These are phyloP conservation scores for Pemphigus obesinymphae DNA, from an alignment of 1,140 invertebrate species.

Conservation along the genomic window DNA sequence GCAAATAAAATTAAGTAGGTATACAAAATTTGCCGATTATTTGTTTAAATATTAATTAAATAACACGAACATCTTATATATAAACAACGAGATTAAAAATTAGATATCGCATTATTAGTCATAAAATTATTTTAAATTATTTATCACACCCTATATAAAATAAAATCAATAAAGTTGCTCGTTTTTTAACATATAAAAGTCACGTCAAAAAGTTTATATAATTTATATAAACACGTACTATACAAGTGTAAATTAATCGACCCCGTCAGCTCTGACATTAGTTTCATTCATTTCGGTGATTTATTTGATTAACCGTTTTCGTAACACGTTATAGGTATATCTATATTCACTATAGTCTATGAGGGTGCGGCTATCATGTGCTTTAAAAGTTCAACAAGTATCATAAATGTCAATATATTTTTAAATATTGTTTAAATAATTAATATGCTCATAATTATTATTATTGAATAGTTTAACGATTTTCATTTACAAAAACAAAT, in stretches of 20 bases:
- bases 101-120: no score
- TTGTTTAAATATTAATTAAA: no score
- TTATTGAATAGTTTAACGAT: background rate
- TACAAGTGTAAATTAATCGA: conserved; percentile 8
- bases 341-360: background rate
- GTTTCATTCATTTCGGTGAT: background rate
- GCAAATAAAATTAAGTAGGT: no score
- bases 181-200: conserved; percentile 9
- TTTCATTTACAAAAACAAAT: no score
- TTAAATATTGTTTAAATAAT: no score
- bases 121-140: background rate
- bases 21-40: no score
- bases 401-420: background rate
- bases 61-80: no score
- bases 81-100: no score
- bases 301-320: conserved; percentile 24
- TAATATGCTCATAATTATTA: background rate
- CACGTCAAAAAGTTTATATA: conserved; percentile 5
- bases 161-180: background rate
- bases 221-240: background rate
- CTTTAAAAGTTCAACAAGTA: conserved; percentile 22
- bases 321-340: no score
- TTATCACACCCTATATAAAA: background rate
- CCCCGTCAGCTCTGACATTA: background rate
- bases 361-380: background rate